Evolutionary conservation across 2,797 vertebrate species (phyloP), one percentile per base, ranked within the genome.

Genomic region (Sylvia borin): DNA sequence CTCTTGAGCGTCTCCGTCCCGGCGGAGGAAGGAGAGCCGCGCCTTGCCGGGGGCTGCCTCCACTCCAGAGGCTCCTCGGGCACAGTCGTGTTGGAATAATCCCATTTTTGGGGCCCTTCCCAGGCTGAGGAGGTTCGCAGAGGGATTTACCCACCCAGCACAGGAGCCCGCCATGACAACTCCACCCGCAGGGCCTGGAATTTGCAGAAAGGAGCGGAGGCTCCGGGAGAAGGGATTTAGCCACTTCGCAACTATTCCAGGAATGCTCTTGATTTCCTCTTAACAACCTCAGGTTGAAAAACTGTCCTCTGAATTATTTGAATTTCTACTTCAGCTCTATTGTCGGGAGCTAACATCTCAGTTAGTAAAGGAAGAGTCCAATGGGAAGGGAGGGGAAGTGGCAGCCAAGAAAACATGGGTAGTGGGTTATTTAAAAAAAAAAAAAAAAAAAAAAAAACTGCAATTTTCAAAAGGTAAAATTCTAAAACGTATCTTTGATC

Each of bases 201-300:
- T 95, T 22, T 22, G 45, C 55, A 45, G 70, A 34, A 36, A 60
- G 54, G 10, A 94, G 81, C 0, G 16, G 83, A 74, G 47, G 45
- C 57, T 16, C 13, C 1, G 60, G 78, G 53, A 74, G 34, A 73
- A 74, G 54, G 71, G 91, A 87, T 76, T 78, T 8, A 75, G 71
- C 77, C 67, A 62, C 82, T 82, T 62, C 3, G 1, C 16, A 62
- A 57, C 72, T 94, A 92, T 90, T 95, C 62, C 9, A 88, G 84
- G 83, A 96, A 94, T 88, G 90, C 70, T 78, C 95, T 85, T 61
- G 66, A 88, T 85, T 94, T 95, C 88, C 76, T 92, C 82, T 45
- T 50, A 86, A 91, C 55, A 85, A 68, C 54, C 61, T 61, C 6
- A 16, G 36, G 54, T 10, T 83, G 70, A 72, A 82, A 91, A 84